Percentiles rank a stretch among this genome's conserved stretches.
Conservation (phyloP, 2,797 vertebrate species). For the Coendou prehensilis region DNA sequence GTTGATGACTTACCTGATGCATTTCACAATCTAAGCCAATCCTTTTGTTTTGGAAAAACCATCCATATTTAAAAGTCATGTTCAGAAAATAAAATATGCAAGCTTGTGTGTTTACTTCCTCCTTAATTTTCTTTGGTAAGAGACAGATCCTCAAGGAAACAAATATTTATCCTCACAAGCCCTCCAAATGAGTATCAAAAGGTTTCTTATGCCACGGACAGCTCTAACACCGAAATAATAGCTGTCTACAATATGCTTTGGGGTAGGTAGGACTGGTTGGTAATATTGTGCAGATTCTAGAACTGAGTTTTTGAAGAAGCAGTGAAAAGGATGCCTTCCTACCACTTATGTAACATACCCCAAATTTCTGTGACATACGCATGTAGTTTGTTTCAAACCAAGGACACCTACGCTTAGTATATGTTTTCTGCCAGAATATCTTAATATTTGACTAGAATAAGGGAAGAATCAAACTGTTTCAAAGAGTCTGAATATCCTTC, state of each 20-base stretch:
- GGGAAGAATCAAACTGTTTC: neutral
- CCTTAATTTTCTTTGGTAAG: conserved; percentile 47
- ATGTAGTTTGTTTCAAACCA: conserved; percentile 32
- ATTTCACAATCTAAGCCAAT: conserved; percentile 74
- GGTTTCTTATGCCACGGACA: neutral
- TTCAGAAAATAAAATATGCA: conserved; percentile 53
- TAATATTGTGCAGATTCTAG: conserved; percentile 53
- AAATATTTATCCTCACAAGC: neutral
- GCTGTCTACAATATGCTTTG: neutral
- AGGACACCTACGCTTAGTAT: neutral
- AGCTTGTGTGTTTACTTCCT: conserved; percentile 40
- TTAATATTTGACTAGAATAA: conserved; percentile 46
- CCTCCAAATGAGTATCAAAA: conserved; percentile 34
- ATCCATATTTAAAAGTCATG: neutral
- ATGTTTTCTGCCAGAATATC: neutral
- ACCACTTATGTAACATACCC: neutral
- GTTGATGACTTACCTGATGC: conserved; percentile 80
- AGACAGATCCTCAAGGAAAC: neutral
- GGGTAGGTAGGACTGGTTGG: neutral
- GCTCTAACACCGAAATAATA: conserved; percentile 16
- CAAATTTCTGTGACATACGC: conserved; percentile 7
- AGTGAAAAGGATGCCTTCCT: neutral
- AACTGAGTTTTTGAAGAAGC: neutral
- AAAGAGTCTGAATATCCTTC: conserved; percentile 37
- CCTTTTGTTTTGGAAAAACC: conserved; percentile 66